These are phyloP conservation scores for Lepidocyrtoides sp. DNA, from an alignment of 2,888 invertebrate species.

Conservation along the genomic window DNA sequence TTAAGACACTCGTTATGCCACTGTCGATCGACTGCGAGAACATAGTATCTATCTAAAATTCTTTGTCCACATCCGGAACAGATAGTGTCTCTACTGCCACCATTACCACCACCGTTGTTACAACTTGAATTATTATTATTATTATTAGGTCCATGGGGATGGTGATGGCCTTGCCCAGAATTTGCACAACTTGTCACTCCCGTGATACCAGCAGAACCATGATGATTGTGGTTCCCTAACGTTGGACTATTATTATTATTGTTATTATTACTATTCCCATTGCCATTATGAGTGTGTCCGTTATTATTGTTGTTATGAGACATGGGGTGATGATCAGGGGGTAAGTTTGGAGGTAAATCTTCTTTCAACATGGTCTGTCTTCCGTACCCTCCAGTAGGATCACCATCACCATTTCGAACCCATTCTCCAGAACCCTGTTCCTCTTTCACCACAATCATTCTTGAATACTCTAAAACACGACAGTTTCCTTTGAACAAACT, in stretches of 20 bases:
- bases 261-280: conserved; percentile 56
- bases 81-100: conserved; percentile 79
- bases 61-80: conserved; percentile 88
- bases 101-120: conserved; percentile 67
- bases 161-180: conserved; percentile 78
- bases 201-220: conserved; percentile 61
- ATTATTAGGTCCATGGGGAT: conserved; percentile 65
- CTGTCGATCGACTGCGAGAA: conserved; percentile 94
- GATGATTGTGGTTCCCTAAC: conserved; percentile 73
- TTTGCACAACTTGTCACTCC: conserved; percentile 75
- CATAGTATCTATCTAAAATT: conserved; percentile 89
- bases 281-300: conserved; percentile 46
- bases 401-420: conserved; percentile 76
- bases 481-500: conserved; percentile 36
- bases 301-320: conserved; percentile 61
- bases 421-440: conserved; percentile 80
- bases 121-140: conserved; percentile 69
- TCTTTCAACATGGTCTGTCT: conserved; percentile 77
- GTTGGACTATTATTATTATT: conserved; percentile 68
- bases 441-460: conserved; percentile 82
- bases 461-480: conserved; percentile 29
- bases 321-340: conserved; percentile 70
- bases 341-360: conserved; percentile 71
- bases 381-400: conserved; percentile 65
- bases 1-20: conserved; percentile 91